Evolutionary conservation across 2,888 invertebrate genomes (phyloP), one percentile per base, ranked within the genome.

Genomic region (Iphiclides podalirius): DNA sequence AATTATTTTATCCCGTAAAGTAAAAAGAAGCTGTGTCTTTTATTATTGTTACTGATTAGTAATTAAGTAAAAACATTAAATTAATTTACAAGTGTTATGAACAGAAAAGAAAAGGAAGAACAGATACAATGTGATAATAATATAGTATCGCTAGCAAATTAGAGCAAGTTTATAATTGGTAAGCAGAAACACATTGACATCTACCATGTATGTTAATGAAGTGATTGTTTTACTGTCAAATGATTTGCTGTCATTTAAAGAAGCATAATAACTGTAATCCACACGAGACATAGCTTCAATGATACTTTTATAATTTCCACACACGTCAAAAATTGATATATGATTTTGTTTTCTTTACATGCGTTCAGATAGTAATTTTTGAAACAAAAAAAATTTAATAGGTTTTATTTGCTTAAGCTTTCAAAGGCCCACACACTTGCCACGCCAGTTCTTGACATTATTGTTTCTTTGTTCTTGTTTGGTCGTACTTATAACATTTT

Each of bases 401-500:
- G 26, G 14, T 35, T 36, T 40, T 36, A 9, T 28, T 51, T 41
- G 38, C 34, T 26, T 49, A 14, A 44, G 44, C 44, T 44, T 38
- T 15, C 9, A 34, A 34, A 33, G 13, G 34, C 39, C 44, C 38
- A 37, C n/a, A 33, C 13, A 40, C 49, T 49, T 49, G 49, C 49
- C 49, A 43, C 43, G 9, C 34, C 23, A 38, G 20, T 37, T 44
- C 23, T 46, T 20, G 41, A 43, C 37, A 20, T 35, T 43, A 34
- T 44, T 45, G 28, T 37, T 31, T 38, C 28, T 39, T 45, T 23
- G 6, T 35, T 31, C 33, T 45, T 45, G 43, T 43, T 40, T 33
- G 41, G 39, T 44, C 33, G 31, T 31, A 11, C 43, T 47, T 47
- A 9, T 55, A 45, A 42, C 45, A 41, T 56, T 56, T 52, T 63